Base-by-base conservation (phyloP, 2,797 vertebrate species). In the Pantherophis alleghaniensis region DNA sequence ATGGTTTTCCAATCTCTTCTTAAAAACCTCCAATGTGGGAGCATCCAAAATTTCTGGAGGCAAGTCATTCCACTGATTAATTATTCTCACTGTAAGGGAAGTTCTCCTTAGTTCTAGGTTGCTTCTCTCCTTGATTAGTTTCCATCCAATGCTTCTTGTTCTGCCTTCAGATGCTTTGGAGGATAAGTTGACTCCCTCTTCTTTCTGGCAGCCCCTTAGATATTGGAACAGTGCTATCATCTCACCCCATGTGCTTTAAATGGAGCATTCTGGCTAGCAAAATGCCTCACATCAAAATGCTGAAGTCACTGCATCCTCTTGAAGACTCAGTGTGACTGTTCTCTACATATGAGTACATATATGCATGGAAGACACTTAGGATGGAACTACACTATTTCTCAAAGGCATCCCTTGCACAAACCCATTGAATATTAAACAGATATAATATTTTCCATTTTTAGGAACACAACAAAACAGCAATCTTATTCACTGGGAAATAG, bases 391-490 rank as follows among this genome's bases (percentile, higher is more conserved):
- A 83, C 37, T 47, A 12, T 83, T 83, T 83, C 10, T 83, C 74
- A 47, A 83, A 47, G 51, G 24, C 4, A 51, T 56, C 14, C 20
- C 10, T n/a, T 26, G 32, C 60, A 24, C 7, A 90, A 69, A 16
- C 20, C 11, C n/a, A 87, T 7, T 87, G 2, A 87, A 47, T 26
- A 51, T 56, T 83, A 47, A 47, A 66, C 42, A 16, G 16, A 24
- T 56, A 28, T 24, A 86, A 87, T 74, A 79, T n/a, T 93, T 92
- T 0, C 0, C 37, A 61, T 92, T 93, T 86, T 37, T 86, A 18
- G 24, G 92, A 93, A 55, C 13, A 26, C 5, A 93, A 90, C 94
- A 9, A 0, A 96, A 93, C 26, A 88, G 57, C 63, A 93, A 92
- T 86, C 86, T 24, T 94, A 91, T 9, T 92, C 60, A 10, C 28